Conservation (phyloP, 2,113 vertebrate species). For the Dromiciops gliroides region DNA sequence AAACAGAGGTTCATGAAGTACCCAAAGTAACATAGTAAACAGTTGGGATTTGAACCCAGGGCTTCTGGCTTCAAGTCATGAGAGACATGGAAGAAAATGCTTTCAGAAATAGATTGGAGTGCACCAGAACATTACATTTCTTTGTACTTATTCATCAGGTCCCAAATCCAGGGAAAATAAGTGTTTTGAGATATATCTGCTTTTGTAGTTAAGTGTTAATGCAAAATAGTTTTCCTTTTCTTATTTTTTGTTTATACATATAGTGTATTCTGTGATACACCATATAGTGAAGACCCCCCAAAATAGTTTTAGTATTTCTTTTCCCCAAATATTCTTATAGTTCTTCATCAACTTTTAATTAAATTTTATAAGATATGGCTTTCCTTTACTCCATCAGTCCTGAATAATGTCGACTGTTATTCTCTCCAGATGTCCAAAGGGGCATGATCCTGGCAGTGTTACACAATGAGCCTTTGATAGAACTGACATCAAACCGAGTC, state of each 20-base stretch:
- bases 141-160: background rate
- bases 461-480: background rate
- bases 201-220: background rate
- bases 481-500: background rate
- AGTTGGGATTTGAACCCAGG: background rate
- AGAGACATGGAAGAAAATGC: background rate
- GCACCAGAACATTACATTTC: background rate
- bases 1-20: background rate
- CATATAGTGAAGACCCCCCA: background rate
- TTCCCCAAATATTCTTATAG: background rate
- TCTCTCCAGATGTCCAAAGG: background rate
- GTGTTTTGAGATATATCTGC: background rate
- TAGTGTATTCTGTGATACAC: background rate
- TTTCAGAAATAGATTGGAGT: background rate
- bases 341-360: background rate
- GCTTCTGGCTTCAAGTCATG: background rate
- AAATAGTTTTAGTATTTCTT: background rate
- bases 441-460: background rate
- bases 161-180: background rate
- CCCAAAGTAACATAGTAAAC: background rate
- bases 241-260: background rate
- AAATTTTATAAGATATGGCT: background rate
- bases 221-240: background rate
- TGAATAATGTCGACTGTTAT: fast-evolving
- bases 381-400: background rate